Conservation (phyloP, 1,140 invertebrate genomes). For the Formica selysi region DNA sequence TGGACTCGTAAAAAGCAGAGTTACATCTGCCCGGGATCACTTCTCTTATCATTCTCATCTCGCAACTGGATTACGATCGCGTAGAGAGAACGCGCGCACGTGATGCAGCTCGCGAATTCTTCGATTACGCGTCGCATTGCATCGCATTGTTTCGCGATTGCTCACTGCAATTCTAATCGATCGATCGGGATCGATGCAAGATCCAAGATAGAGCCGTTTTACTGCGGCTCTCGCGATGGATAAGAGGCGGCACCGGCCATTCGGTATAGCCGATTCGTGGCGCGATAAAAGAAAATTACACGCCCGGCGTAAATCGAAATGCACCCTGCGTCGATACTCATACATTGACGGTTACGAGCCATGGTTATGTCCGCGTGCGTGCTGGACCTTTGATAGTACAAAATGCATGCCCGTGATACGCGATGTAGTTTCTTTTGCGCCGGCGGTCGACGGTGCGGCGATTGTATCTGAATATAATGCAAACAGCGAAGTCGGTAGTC, state of each 20-base stretch:
- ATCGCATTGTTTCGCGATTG: background rate
- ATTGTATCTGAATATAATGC: conserved; percentile 48
- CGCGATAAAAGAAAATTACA: conserved; percentile 57
- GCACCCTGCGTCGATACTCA: conserved; percentile 29
- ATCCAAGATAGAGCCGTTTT: conserved; percentile 38
- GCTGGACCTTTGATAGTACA: conserved; percentile 46
- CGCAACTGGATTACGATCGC: conserved; percentile 66
- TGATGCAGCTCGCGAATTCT: background rate
- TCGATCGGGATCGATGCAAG: conserved; percentile 8
- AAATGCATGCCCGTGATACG: conserved; percentile 27
- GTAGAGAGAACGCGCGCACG: conserved; percentile 41
- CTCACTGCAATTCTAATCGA: conserved; percentile 39
- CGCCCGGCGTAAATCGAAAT: conserved; percentile 51
- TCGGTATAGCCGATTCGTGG: conserved; percentile 3
- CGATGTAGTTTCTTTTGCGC: conserved; percentile 38
- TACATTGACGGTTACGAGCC: conserved; percentile 35
- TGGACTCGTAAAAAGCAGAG: conserved; percentile 78
- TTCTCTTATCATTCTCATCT: conserved; percentile 77
- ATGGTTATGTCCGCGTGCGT: conserved; percentile 38
- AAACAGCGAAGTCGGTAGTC: conserved; percentile 34
- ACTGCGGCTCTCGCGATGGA: conserved; percentile 17
- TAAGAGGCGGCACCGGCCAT: conserved; percentile 20
- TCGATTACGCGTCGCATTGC: conserved; percentile 1
- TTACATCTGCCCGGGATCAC: conserved; percentile 43
- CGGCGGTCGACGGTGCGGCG: conserved; percentile 17